These are phyloP conservation scores for Diadema setosum DNA, from an alignment of 35 echinoderm and acorn worm species.

Conservation along the genomic window DNA sequence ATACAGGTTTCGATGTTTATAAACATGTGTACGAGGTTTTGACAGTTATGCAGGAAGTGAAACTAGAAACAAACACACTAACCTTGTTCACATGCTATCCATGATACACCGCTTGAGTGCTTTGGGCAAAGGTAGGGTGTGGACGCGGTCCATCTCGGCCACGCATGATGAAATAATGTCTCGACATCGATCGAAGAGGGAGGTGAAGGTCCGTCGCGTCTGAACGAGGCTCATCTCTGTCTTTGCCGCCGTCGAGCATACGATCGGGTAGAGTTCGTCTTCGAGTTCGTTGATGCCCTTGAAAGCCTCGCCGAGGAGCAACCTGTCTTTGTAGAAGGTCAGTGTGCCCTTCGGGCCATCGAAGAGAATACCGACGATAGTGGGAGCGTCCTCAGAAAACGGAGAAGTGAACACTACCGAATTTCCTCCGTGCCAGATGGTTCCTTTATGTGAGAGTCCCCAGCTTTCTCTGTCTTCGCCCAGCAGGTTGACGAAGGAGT, in stretches of 20 bases:
- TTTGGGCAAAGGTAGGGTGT: slow-evolving; percentile 12
- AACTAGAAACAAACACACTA: too few relatives aligned
- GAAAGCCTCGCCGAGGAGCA: slow-evolving; percentile 73
- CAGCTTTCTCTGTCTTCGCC: slow-evolving; percentile 77
- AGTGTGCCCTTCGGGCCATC: slow-evolving; percentile 77
- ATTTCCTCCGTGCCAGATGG: slow-evolving; percentile 70
- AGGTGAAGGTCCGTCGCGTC: slow-evolving; percentile 28
- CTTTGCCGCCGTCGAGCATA: slow-evolving; percentile 86
- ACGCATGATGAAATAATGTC: slow-evolving; percentile 37
- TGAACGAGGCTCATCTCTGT: slow-evolving; percentile 65
- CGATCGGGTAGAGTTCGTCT: slow-evolving; percentile 68
- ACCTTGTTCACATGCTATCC: slow-evolving; percentile 5
- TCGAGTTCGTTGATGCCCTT: slow-evolving; percentile 36
- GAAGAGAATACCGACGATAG: slow-evolving; percentile 65
- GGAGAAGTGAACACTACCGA: slow-evolving; percentile 66
- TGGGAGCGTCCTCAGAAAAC: slow-evolving; percentile 59
- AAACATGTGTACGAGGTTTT: too few relatives aligned
- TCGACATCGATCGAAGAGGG: slow-evolving; percentile 80
- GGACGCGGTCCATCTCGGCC: background rate
- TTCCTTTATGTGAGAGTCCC: slow-evolving; percentile 89
- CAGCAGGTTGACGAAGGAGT: slow-evolving; percentile 82
- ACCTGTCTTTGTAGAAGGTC: slow-evolving; percentile 77
- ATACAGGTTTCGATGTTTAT: too few relatives aligned
- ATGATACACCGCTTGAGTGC: slow-evolving; percentile 5
- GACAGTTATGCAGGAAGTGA: too few relatives aligned